phyloP scores from a whole-genome alignment of 2,888 invertebrate species.

The Cheilosia urbana region DNA sequence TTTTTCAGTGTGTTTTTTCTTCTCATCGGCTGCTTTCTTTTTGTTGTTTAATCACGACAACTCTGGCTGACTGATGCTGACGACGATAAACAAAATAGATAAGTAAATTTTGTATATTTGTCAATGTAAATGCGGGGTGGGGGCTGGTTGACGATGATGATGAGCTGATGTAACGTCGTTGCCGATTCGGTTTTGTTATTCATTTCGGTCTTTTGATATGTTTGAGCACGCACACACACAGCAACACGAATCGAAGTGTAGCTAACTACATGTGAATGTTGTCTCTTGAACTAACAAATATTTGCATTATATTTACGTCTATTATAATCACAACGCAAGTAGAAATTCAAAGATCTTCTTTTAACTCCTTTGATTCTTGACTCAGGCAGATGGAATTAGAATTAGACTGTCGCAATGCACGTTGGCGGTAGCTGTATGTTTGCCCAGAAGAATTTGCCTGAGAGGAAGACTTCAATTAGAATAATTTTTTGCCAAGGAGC shows the following conservation, averaged over 20 bases:
- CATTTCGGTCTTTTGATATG: slow-evolving; percentile 49
- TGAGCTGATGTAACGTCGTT: slow-evolving; percentile 11
- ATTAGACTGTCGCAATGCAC: not conserved
- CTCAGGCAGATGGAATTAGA: not conserved
- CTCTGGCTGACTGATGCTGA: slow-evolving; percentile 38
- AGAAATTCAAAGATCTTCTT: slow-evolving; percentile 13
- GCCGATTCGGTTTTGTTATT: slow-evolving; percentile 41
- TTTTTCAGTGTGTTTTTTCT: slow-evolving; percentile 36
- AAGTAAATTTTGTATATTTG: slow-evolving; percentile 55
- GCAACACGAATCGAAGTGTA: not conserved
- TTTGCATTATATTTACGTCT: slow-evolving; percentile 39
- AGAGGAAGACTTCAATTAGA: not conserved
- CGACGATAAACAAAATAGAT: slow-evolving; percentile 64
- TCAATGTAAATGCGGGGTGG: slow-evolving; percentile 15
- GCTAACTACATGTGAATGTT: not conserved
- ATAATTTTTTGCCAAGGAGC: not conserved
- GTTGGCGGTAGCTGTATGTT: not conserved
- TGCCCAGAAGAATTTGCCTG: not conserved
- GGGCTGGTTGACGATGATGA: slow-evolving; percentile 16
- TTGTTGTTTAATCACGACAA: slow-evolving; percentile 56
- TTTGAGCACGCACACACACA: not conserved
- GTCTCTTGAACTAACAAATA: slow-evolving; percentile 35
- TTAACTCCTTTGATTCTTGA: slow-evolving; percentile 19
- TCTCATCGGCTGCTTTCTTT: slow-evolving; percentile 30
- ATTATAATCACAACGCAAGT: slow-evolving; percentile 25